Conservation (phyloP, 2,888 invertebrate genomes). For the Lutraria lutraria region DNA sequence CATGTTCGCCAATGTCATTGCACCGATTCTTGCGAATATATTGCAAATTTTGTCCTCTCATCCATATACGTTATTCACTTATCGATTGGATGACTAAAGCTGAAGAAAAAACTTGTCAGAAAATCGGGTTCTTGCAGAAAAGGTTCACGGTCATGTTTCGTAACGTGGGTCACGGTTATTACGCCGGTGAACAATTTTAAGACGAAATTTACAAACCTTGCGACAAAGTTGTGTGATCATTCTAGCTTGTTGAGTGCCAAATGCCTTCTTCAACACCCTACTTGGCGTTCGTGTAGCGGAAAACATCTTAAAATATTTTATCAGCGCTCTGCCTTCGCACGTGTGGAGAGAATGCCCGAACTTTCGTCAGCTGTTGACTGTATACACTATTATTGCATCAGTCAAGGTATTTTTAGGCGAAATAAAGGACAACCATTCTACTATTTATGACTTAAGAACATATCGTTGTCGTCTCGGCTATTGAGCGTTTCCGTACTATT, state of each 20-base stretch:
- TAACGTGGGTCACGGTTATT: not conserved
- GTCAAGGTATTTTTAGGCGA: not conserved
- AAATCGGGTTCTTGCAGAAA: not conserved
- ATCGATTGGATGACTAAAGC: not conserved
- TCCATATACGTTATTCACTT: not conserved
- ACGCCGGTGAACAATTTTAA: not conserved
- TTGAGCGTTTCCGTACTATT: too few species aligned
- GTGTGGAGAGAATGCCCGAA: conserved; percentile 54
- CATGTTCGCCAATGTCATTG: not conserved
- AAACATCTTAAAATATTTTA: conserved; percentile 56
- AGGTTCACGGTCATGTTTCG: conserved; percentile 35
- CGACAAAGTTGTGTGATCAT: conserved; percentile 68
- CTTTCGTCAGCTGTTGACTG: conserved; percentile 57
- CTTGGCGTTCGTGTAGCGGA: conserved; percentile 63
- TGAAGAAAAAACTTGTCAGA: not conserved
- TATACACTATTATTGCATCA: not conserved
- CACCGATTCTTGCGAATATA: not conserved
- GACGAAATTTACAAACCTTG: conserved; percentile 59
- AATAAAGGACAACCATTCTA: conserved; percentile 20
- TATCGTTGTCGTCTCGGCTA: conserved; percentile 19
- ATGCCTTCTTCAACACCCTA: conserved; percentile 65
- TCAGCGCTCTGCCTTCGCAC: conserved; percentile 47
- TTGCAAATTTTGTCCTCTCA: not conserved
- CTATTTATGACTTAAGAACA: not conserved
- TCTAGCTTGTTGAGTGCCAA: conserved; percentile 69